These are phyloP conservation scores for Telmatherina bonti DNA, from an alignment of 2,797 vertebrate genomes.

Conservation along the genomic window DNA sequence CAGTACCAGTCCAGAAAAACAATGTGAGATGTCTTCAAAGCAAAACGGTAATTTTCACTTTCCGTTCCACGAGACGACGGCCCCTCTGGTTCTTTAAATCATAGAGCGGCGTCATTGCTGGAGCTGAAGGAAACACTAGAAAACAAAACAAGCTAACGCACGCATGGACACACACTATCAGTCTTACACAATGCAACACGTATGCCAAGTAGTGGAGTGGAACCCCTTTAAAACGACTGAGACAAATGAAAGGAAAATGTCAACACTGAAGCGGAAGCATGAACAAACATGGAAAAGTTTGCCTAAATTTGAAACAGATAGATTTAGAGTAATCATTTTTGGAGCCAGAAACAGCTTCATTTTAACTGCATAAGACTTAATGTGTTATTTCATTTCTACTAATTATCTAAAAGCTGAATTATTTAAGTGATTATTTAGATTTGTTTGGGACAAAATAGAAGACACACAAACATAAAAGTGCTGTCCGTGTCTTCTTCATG, in stretches of 20 bases:
- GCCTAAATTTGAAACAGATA: not conserved
- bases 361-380: not conserved
- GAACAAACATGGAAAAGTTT: not conserved
- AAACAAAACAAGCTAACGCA: slow-evolving; percentile 30
- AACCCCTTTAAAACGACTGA: slow-evolving; percentile 21
- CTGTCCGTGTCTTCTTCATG: slow-evolving; percentile 52
- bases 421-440: not conserved
- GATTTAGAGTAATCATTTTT: not conserved
- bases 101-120: slow-evolving; percentile 47
- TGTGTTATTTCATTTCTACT: not conserved
- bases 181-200: not conserved
- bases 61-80: slow-evolving; percentile 45
- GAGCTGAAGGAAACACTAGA: slow-evolving; percentile 31
- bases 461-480: slow-evolving; percentile 31
- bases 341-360: not conserved
- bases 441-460: not conserved
- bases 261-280: not conserved
- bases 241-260: not conserved
- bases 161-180: not conserved
- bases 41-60: slow-evolving; percentile 73
- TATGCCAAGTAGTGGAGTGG: not conserved
- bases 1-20: slow-evolving; percentile 62
- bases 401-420: not conserved
- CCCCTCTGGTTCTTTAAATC: slow-evolving; percentile 60
- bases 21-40: slow-evolving; percentile 56